Conservation (phyloP, 2,888 invertebrate species). For the Drosophila koepferae region DNA sequence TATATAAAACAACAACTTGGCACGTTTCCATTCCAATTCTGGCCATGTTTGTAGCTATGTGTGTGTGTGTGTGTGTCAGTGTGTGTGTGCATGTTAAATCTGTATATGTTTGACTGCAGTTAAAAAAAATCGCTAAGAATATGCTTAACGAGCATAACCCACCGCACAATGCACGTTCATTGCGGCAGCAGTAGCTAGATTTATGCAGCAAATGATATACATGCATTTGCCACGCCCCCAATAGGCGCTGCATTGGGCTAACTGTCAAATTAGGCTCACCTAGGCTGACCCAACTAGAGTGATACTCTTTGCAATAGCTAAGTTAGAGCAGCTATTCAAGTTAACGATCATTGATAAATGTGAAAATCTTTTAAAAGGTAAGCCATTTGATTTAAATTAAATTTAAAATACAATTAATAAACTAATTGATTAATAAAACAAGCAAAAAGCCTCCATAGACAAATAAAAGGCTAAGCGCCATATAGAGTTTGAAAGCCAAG, state of each 20-base stretch:
- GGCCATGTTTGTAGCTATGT: slow-evolving; percentile 59
- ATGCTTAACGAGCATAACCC: background rate
- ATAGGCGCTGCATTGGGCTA: background rate
- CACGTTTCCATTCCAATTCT: slow-evolving; percentile 75
- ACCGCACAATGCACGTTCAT: background rate
- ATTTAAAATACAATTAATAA: too few species aligned
- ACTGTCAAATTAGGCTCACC: too few species aligned
- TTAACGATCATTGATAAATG: background rate
- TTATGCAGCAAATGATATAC: background rate
- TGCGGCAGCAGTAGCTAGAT: background rate
- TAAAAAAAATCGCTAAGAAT: slow-evolving; percentile 26
- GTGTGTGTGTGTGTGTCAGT: background rate
- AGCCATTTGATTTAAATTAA: background rate
- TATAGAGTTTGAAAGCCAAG: background rate
- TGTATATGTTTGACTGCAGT: slow-evolving; percentile 32
- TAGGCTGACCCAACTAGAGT: background rate
- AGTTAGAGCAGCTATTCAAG: too few species aligned
- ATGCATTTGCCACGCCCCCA: background rate
- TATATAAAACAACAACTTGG: slow-evolving; percentile 65
- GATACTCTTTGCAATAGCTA: too few species aligned
- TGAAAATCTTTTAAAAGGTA: background rate
- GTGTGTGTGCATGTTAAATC: background rate
- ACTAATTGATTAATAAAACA: too few species aligned
- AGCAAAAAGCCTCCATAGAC: too few species aligned
- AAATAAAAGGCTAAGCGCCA: too few species aligned